phyloP scores from a whole-genome alignment of 2,888 invertebrate genomes.

The Dryobota labecula region DNA sequence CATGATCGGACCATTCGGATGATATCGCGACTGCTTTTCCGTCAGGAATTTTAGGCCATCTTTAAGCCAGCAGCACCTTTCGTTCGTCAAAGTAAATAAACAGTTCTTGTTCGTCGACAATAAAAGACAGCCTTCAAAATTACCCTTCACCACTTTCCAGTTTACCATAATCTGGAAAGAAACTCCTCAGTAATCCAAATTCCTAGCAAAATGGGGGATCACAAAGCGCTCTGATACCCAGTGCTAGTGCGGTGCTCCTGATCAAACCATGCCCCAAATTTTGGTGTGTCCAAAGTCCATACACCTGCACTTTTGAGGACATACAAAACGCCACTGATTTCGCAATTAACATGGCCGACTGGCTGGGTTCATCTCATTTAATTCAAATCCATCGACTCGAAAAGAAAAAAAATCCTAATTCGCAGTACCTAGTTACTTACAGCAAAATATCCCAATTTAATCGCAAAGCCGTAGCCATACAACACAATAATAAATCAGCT shows the following conservation, averaged over 20 bases:
- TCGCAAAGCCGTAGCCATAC: background rate
- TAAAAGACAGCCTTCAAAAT: background rate
- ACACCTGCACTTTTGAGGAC: background rate
- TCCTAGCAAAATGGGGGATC: background rate
- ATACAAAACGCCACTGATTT: background rate
- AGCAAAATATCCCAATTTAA: background rate
- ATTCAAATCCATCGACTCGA: background rate
- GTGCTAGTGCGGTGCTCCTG: background rate
- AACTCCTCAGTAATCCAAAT: no score
- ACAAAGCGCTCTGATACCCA: background rate
- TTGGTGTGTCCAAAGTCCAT: background rate
- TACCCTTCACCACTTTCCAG: background rate
- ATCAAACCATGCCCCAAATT: background rate
- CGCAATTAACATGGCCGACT: background rate
- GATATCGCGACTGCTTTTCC: background rate
- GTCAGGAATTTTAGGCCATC: background rate
- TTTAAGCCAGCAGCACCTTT: no score
- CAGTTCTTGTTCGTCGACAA: background rate
- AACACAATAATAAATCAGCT: constrained; percentile 21
- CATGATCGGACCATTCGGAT: background rate
- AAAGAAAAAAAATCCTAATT: background rate
- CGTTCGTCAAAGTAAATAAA: background rate
- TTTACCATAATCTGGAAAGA: background rate
- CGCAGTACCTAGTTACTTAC: background rate
- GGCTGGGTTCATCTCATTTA: background rate